phyloP scores from a whole-genome alignment of 2,113 vertebrate species.

The Thunnus maccoyii region DNA sequence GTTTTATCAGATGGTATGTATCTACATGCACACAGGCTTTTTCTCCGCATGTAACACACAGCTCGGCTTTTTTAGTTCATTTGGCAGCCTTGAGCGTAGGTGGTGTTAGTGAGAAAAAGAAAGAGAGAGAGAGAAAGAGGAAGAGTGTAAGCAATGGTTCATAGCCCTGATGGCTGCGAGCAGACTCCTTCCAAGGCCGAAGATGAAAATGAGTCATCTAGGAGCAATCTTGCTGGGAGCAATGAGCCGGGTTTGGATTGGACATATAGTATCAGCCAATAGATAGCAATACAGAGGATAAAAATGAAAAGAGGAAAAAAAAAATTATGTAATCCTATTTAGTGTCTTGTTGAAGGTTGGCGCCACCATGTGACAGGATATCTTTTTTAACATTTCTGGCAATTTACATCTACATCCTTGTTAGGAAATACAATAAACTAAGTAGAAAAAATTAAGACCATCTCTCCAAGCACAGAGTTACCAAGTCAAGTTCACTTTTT shows the following conservation, averaged over 20 bases:
- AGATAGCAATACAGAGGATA: constrained; percentile 32
- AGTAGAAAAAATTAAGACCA: not conserved
- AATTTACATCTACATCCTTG: not conserved
- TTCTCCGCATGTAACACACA: constrained; percentile 53
- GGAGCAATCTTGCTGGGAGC: constrained; percentile 60
- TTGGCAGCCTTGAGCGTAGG: constrained; percentile 73
- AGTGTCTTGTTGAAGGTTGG: constrained; percentile 58
- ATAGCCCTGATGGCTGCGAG: constrained; percentile 68
- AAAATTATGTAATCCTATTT: constrained; percentile 40
- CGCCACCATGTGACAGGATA: constrained; percentile 71
- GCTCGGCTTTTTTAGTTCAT: constrained; percentile 65
- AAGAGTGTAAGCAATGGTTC: constrained; percentile 68
- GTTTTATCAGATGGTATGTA: constrained; percentile 64
- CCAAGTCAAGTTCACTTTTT: not conserved
- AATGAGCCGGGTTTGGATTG: constrained; percentile 45
- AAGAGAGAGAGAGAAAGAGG: constrained; percentile 27
- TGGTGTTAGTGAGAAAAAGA: constrained; percentile 27
- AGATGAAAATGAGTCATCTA: constrained; percentile 77
- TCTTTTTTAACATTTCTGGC: not conserved
- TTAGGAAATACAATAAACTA: not conserved
- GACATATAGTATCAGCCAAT: constrained; percentile 37
- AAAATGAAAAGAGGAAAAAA: constrained; percentile 29
- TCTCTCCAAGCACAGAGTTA: not conserved
- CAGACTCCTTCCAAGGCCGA: constrained; percentile 72
- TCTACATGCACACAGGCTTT: constrained; percentile 49